A percentile compares a stretch with the other conserved stretches of the same genome.
These are phyloP conservation scores for Tipula vernalis DNA, from an alignment of 2,888 invertebrate genomes.

Conservation along the genomic window DNA sequence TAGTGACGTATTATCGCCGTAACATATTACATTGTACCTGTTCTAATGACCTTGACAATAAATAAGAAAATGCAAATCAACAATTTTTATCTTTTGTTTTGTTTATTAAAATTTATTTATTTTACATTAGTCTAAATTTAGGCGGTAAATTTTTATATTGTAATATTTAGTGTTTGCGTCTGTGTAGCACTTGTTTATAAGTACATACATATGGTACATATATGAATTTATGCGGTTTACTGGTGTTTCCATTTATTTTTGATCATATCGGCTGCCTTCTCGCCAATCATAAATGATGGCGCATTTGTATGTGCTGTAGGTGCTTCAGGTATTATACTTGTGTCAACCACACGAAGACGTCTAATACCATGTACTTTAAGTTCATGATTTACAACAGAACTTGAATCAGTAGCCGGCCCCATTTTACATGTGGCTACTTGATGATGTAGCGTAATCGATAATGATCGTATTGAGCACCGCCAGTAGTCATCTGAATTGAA, in stretches of 20 bases:
- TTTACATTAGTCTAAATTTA: not conserved
- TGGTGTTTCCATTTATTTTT: constrained; percentile 35
- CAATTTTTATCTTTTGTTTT: not conserved
- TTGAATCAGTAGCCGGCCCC: constrained; percentile 32
- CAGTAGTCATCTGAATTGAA: constrained; percentile 51
- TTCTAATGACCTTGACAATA: not conserved
- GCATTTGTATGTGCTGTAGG: constrained; percentile 51
- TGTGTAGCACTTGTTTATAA: not conserved
- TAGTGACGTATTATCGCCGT: not conserved
- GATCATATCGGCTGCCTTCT: constrained; percentile 48
- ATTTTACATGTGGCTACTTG: constrained; percentile 38
- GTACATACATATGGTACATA: too few relatives aligned
- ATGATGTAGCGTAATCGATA: constrained; percentile 41
- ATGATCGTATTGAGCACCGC: constrained; percentile 48
- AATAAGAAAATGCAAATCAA: not conserved
- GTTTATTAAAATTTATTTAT: not conserved
- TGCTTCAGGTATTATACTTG: constrained; percentile 48
- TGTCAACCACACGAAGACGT: constrained; percentile 47
- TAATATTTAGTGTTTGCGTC: not conserved
- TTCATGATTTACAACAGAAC: constrained; percentile 41
- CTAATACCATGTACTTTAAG: constrained; percentile 45
- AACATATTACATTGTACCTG: not conserved
- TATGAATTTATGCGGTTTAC: not conserved
- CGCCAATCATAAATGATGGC: constrained; percentile 37
- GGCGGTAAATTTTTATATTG: not conserved